phyloP scores from a whole-genome alignment of 37 sponge, comb jelly and placozoan genomes.

The Bolinopsis microptera region DNA sequence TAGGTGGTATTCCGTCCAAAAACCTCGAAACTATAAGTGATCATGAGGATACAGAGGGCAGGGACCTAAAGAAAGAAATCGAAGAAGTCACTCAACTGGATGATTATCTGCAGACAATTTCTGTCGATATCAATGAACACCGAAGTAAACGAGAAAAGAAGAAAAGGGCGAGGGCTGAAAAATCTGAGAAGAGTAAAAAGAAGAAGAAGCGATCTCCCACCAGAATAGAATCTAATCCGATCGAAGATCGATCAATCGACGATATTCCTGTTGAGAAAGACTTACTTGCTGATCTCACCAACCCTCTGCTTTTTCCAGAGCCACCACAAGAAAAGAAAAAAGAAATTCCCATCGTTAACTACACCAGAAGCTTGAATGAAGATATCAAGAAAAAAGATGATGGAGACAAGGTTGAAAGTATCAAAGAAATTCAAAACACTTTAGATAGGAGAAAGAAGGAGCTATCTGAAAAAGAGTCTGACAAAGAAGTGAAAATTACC shows the following conservation, averaged over 20 bases:
- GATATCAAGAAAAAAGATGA: not conserved
- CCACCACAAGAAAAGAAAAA: not conserved
- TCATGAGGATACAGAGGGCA: not conserved
- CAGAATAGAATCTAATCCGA: not conserved
- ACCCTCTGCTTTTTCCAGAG: not conserved
- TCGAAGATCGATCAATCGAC: constrained; percentile 26
- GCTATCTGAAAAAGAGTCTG: not conserved
- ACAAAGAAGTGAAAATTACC: not conserved
- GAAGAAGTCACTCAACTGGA: constrained; percentile 26
- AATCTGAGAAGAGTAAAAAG: not conserved
- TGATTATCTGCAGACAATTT: not conserved
- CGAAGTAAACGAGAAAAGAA: not conserved
- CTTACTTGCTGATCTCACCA: not conserved
- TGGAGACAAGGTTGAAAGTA: constrained; percentile 1
- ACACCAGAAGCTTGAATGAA: not conserved
- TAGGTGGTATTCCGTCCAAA: not conserved
- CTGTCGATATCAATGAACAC: not conserved
- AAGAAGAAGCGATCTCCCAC: not conserved
- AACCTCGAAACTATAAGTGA: not conserved
- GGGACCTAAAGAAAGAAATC: constrained; percentile 9
- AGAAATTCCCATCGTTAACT: constrained; percentile 5
- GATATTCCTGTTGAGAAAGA: not conserved
- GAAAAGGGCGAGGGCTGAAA: not conserved
- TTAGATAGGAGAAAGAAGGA: not conserved
- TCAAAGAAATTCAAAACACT: constrained; percentile 3